Evolutionary conservation across 2,888 invertebrate species (phyloP), one percentile per base, ranked within the genome.

Genomic region (Euzophera pinguis): DNA sequence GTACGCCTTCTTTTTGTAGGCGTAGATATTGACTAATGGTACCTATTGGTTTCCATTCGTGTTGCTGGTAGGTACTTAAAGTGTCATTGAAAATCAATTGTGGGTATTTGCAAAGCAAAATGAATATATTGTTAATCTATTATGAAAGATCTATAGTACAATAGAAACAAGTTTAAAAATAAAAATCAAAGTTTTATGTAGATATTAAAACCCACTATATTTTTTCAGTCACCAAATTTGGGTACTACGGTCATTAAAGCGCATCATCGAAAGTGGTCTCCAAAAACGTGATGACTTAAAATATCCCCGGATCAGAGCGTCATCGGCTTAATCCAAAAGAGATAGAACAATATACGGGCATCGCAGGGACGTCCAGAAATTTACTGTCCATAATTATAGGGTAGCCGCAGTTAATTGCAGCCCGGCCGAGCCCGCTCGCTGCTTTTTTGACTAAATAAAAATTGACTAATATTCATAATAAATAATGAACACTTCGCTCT

Each of bases 381-480:
- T 94, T 94, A 94, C 94, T 93, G 94, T 91, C 94, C 94, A 93
- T 94, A 94, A 94, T 94, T 94, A 94, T 93, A 94, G 94, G 94
- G 94, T 94, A 92, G 92, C 87, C 91, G 91, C 92, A 93, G 93
- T 94, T 94, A 94, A 94, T 94, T 94, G 94, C 93, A 93, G 93
- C 83, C 91, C 84, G 88, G 71, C 78, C 76, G 75, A 69, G 75
- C 77, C 78, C 81, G 81, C 73, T 79, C 69, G 68, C 70, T 78
- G 78, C 81, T 81, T 88, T 90, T 90, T 89, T 81, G 82, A 85
- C 87, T 84, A 88, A 86, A 90, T 89, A 89, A 89, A 89, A 90
- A 89, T 88, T 88, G 84, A 90, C 90, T 90, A 90, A 90, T 89
- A 90, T 90, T 88, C 90, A 87, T 90, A 89, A 90, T 90, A 90